A percentile compares a stretch with the other conserved stretches of the same genome.
phyloP scores from a whole-genome alignment of 2,888 invertebrate genomes.

The Chouioia cunea region DNA sequence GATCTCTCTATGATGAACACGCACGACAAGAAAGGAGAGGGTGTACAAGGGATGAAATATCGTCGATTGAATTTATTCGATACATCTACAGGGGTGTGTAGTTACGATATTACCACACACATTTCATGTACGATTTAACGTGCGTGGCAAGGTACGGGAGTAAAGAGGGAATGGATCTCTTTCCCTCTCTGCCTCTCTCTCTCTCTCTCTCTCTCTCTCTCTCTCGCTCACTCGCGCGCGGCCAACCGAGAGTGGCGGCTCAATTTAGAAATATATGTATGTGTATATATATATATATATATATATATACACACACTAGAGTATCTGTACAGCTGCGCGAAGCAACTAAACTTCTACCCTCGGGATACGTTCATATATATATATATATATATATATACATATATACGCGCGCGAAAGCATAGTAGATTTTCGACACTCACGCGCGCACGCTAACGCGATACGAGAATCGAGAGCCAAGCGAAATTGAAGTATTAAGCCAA shows the following conservation, averaged over 20 bases:
- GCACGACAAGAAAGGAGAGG: not conserved
- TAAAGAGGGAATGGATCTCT: no score
- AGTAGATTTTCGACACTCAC: not conserved
- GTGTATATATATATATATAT: constrained; percentile 30
- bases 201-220: no score
- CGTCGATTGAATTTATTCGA: constrained; percentile 38
- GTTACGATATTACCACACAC: constrained; percentile 33
- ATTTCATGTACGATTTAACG: constrained; percentile 41
- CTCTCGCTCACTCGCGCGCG: no score
- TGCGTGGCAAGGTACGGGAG: constrained; percentile 29
- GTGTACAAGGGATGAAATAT: not conserved
- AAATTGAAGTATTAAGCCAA: constrained; percentile 6
- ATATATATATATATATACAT: not conserved
- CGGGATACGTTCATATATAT: no score
- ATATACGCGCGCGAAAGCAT: not conserved
- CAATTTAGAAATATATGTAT: constrained; percentile 38
- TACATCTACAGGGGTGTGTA: constrained; percentile 17
- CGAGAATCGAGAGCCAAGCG: not conserved
- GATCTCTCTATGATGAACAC: not conserved
- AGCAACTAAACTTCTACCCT: no score
- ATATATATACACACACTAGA: constrained; percentile 19
- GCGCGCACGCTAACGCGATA: no score
- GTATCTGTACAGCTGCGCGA: no score
- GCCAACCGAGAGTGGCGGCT: constrained; percentile 31
- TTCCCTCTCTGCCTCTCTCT: no score